phyloP scores from a whole-genome alignment of 2,888 invertebrate species.

The Patella depressa region DNA sequence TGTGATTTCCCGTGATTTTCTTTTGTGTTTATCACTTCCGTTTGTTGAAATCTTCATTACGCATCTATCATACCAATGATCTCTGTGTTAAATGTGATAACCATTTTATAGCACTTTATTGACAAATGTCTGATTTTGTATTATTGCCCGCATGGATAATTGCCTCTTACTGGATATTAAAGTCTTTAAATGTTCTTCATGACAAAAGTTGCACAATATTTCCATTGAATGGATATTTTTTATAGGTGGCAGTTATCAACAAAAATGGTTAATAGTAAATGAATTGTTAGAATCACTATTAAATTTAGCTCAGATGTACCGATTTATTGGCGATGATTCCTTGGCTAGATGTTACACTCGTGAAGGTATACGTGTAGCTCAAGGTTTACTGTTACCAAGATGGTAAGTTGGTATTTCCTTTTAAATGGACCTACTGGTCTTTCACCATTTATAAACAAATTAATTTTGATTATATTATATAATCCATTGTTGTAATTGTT shows the following conservation, averaged over 20 bases:
- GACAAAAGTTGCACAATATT: too few species aligned
- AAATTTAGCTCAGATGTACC: conserved; percentile 46
- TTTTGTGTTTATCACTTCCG: too few species aligned
- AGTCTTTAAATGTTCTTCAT: too few species aligned
- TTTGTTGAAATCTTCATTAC: too few species aligned
- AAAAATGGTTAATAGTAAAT: conserved; percentile 43
- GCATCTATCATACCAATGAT: too few species aligned
- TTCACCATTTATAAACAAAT: neutral
- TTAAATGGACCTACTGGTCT: neutral
- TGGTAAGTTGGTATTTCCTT: conserved; percentile 38
- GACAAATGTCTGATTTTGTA: too few species aligned
- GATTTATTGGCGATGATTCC: conserved; percentile 45
- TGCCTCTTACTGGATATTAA: too few species aligned
- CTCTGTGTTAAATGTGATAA: too few species aligned
- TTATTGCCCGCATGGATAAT: too few species aligned
- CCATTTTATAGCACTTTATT: too few species aligned
- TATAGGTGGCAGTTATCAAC: conserved; percentile 31
- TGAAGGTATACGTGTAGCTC: conserved; percentile 47
- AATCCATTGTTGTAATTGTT: neutral
- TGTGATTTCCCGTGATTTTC: too few species aligned
- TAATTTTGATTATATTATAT: neutral
- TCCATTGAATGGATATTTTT: neutral
- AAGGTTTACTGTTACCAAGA: conserved; percentile 45
- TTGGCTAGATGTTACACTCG: conserved; percentile 47
- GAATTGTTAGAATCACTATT: conserved; percentile 49